phyloP scores from a whole-genome alignment of 2,113 vertebrate species.

The Bombycilla garrulus region DNA sequence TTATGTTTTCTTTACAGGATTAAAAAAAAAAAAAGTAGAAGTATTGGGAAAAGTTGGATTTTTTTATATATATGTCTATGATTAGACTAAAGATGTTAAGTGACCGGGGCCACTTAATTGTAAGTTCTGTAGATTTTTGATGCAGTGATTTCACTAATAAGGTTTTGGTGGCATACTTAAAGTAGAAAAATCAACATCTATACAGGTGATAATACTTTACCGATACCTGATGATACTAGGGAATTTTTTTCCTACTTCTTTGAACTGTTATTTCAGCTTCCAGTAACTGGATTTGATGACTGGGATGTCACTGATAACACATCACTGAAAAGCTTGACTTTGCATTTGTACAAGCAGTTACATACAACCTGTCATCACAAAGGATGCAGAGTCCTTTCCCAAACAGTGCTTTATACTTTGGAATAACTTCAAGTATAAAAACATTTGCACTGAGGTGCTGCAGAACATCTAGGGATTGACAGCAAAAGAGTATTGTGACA shows the following conservation, averaged over 20 bases:
- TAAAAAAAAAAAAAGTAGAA: neutral
- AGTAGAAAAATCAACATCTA: neutral
- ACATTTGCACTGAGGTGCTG: neutral
- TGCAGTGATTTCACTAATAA: neutral
- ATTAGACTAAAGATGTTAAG: neutral
- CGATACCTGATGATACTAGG: neutral
- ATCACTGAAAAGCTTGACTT: neutral
- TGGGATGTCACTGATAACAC: neutral
- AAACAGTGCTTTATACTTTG: neutral
- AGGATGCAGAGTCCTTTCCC: neutral
- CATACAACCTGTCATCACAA: neutral
- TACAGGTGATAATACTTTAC: neutral
- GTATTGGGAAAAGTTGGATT: neutral
- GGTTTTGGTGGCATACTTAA: neutral
- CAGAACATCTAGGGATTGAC: neutral
- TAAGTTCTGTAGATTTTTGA: neutral
- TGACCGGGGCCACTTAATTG: neutral
- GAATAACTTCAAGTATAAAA: neutral
- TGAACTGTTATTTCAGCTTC: neutral
- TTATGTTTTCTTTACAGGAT: neutral
- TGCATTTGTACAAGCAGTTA: neutral
- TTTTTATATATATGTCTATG: accelerated
- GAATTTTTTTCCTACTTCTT: neutral
- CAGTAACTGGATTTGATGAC: neutral
- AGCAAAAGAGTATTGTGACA: neutral